These are phyloP conservation scores for Chauna torquata DNA, from an alignment of 2,113 vertebrate species.

Conservation along the genomic window DNA sequence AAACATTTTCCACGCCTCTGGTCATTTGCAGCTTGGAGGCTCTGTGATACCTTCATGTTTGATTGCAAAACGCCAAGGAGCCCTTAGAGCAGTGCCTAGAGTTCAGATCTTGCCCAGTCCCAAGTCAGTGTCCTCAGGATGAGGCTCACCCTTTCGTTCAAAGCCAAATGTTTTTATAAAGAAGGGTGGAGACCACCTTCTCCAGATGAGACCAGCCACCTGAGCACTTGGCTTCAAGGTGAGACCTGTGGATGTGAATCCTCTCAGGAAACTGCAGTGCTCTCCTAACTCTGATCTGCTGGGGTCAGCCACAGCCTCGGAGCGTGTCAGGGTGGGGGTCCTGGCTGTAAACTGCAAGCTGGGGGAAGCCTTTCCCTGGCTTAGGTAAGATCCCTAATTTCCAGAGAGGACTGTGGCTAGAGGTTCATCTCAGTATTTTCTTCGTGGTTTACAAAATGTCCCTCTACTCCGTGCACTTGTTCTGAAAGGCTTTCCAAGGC, in stretches of 20 bases:
- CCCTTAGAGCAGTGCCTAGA: not conserved
- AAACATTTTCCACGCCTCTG: not conserved
- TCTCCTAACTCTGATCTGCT: not conserved
- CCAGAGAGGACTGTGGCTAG: not conserved
- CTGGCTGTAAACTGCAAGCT: fast-evolving
- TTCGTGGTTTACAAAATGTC: not conserved
- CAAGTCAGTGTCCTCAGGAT: not conserved
- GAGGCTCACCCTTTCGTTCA: not conserved
- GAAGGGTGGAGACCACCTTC: not conserved
- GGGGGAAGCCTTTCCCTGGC: not conserved
- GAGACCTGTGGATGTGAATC: not conserved
- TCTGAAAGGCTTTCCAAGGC: not conserved
- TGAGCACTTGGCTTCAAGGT: not conserved
- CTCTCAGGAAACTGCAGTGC: not conserved
- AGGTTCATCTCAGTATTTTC: not conserved
- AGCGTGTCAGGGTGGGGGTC: not conserved
- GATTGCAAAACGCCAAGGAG: not conserved
- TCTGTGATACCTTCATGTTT: not conserved
- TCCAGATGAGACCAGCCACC: not conserved
- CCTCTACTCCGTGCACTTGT: not conserved
- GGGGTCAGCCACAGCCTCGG: not conserved
- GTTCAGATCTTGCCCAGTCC: not conserved
- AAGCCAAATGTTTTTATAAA: not conserved
- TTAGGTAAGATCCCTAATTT: not conserved
- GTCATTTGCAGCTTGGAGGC: not conserved